These are phyloP conservation scores for Acromyrmex heyeri DNA, from an alignment of 1,140 invertebrate genomes.

Conservation along the genomic window DNA sequence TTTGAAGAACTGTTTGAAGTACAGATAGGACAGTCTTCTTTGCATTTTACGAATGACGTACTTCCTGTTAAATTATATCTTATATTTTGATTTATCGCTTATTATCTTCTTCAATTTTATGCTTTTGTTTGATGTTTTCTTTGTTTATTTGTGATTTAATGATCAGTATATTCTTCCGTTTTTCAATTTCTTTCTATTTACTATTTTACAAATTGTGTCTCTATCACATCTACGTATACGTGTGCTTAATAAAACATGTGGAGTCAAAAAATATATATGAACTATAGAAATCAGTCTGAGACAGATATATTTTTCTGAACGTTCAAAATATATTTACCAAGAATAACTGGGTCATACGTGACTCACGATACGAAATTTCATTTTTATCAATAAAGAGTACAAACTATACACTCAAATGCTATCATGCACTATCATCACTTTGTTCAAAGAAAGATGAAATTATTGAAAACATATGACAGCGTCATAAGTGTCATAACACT, in stretches of 20 bases:
- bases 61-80: background rate
- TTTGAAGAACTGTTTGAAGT: background rate
- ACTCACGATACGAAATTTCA: slow-evolving; percentile 44
- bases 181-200: background rate
- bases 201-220: background rate
- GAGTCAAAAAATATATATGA: background rate
- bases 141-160: slow-evolving; percentile 4
- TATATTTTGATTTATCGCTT: background rate
- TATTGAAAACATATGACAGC: slow-evolving; percentile 1
- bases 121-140: background rate
- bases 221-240: background rate
- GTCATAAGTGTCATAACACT: background rate
- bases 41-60: background rate
- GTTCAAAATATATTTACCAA: slow-evolving; percentile 48
- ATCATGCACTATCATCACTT: background rate
- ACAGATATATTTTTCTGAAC: slow-evolving; percentile 25
- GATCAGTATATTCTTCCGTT: background rate
- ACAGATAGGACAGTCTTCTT: background rate
- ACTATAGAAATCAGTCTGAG: slow-evolving; percentile 38
- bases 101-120: background rate
- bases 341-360: slow-evolving; percentile 55
- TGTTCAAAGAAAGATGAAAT: slow-evolving; percentile 29
- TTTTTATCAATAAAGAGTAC: slow-evolving; percentile 36
- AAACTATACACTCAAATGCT: slow-evolving; percentile 5
- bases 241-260: background rate